phyloP scores from a whole-genome alignment of 2,113 vertebrate genomes.

The Oryzias celebensis region DNA sequence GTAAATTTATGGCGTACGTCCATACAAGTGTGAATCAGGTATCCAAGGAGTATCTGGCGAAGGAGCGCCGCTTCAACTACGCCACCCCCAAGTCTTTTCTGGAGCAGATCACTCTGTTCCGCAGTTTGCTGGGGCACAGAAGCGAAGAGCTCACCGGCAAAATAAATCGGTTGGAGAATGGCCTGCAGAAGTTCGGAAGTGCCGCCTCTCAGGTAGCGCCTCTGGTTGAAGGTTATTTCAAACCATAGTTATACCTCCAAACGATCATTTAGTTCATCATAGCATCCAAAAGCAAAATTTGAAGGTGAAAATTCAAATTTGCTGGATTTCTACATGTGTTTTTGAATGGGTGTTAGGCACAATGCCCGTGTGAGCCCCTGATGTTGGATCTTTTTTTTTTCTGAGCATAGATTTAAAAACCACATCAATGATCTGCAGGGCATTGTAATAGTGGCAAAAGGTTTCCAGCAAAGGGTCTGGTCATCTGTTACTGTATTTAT shows the following conservation, averaged over 20 bases:
- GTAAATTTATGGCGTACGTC: conserved; percentile 94
- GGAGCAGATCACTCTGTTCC: conserved; percentile 93
- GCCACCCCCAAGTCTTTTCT: conserved; percentile 97
- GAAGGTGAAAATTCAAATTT: no score
- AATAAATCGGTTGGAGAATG: conserved; percentile 87
- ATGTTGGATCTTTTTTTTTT: no score
- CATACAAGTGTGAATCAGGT: conserved; percentile 87
- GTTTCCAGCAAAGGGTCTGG: conserved; percentile 20
- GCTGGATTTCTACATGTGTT: no score
- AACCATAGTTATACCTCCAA: no score
- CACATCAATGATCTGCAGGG: conserved; percentile 21
- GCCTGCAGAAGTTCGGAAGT: conserved; percentile 89
- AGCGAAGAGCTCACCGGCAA: conserved; percentile 82
- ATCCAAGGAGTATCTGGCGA: conserved; percentile 81
- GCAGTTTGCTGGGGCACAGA: conserved; percentile 81
- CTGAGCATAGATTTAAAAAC: conserved; percentile 40
- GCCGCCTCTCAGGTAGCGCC: conserved; percentile 86
- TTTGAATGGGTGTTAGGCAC: no score
- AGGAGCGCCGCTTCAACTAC: conserved; percentile 90
- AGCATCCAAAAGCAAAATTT: no score
- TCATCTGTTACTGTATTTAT: background rate
- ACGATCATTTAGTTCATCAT: no score
- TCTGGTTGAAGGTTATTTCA: background rate
- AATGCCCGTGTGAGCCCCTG: no score
- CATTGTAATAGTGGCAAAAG: conserved; percentile 27